phyloP scores from a whole-genome alignment of 2,113 vertebrate species.

The Tor tambroides region DNA sequence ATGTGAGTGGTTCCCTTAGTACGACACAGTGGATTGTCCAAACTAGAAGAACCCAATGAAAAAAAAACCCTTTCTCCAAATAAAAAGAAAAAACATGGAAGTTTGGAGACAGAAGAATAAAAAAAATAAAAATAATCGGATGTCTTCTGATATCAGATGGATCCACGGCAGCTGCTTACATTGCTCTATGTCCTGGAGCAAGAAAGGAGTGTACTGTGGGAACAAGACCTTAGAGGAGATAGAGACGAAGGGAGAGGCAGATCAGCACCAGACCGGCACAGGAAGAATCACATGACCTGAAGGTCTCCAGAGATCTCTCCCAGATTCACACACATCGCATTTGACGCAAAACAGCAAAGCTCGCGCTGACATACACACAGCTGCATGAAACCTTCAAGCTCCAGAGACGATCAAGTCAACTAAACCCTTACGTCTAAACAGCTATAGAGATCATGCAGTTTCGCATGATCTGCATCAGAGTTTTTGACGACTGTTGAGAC shows the following conservation, averaged over 20 bases:
- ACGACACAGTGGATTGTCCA: not conserved
- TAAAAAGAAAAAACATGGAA: conserved; percentile 38
- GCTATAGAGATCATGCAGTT: not conserved
- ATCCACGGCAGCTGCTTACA: conserved; percentile 41
- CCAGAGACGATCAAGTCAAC: not conserved
- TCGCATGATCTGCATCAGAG: not conserved
- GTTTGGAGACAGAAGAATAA: conserved; percentile 51
- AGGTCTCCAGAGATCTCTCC: conserved; percentile 39
- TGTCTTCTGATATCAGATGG: conserved; percentile 38
- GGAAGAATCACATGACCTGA: conserved; percentile 51
- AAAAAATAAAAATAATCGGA: conserved; percentile 55
- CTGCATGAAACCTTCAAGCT: conserved; percentile 10
- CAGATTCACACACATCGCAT: conserved; percentile 28
- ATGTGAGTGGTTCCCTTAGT: conserved; percentile 25
- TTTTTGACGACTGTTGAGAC: not conserved
- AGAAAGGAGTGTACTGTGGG: conserved; percentile 33
- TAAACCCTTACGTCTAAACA: not conserved
- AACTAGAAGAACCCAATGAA: conserved; percentile 5
- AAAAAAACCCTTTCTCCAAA: not conserved
- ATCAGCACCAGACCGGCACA: conserved; percentile 39
- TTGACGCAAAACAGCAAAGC: conserved; percentile 30
- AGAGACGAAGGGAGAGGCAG: conserved; percentile 30
- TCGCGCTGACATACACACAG: not conserved
- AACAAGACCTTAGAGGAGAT: conserved; percentile 21
- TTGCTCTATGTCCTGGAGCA: conserved; percentile 30